Evolutionary conservation across 2,797 vertebrate species (phyloP).

Genomic region (Capromys pilorides): DNA sequence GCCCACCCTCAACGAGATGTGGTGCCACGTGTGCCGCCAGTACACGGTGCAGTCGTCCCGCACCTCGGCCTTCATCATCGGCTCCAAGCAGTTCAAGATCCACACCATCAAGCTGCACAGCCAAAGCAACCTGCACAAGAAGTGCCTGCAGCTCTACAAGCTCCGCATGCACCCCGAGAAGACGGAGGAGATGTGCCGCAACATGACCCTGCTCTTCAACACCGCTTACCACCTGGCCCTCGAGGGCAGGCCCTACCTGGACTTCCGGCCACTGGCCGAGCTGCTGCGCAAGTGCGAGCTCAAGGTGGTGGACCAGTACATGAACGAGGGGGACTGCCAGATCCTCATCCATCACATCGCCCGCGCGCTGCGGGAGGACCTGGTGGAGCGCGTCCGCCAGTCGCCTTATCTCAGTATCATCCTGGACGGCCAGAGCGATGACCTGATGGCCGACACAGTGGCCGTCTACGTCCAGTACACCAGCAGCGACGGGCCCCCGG

Average conservation of each 20-base stretch:
- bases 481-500: slow-evolving; percentile 92
- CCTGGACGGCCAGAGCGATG: slow-evolving; percentile 94
- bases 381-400: slow-evolving; percentile 94
- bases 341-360: slow-evolving; percentile 96
- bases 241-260: slow-evolving; percentile 94
- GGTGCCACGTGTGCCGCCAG: slow-evolving; percentile 99
- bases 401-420: slow-evolving; percentile 96
- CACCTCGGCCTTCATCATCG: slow-evolving; percentile 97
- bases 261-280: slow-evolving; percentile 94
- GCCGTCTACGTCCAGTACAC: slow-evolving; percentile 95
- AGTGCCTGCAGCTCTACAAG: slow-evolving; percentile 98
- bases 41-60: slow-evolving; percentile 97
- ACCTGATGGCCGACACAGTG: slow-evolving; percentile 93
- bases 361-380: slow-evolving; percentile 93
- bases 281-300: slow-evolving; percentile 96
- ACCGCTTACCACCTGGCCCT: slow-evolving; percentile 95
- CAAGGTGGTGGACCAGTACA: slow-evolving; percentile 98
- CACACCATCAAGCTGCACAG: slow-evolving; percentile 99
- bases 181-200: slow-evolving; percentile 98
- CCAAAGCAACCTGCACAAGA: slow-evolving; percentile 99
- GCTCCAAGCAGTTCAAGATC: slow-evolving; percentile 99
- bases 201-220: slow-evolving; percentile 96
- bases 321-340: slow-evolving; percentile 97
- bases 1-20: slow-evolving; percentile 96
- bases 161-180: slow-evolving; percentile 98